Base-by-base conservation (phyloP, 2,888 invertebrate species). In the Ypsolopha sequella region DNA sequence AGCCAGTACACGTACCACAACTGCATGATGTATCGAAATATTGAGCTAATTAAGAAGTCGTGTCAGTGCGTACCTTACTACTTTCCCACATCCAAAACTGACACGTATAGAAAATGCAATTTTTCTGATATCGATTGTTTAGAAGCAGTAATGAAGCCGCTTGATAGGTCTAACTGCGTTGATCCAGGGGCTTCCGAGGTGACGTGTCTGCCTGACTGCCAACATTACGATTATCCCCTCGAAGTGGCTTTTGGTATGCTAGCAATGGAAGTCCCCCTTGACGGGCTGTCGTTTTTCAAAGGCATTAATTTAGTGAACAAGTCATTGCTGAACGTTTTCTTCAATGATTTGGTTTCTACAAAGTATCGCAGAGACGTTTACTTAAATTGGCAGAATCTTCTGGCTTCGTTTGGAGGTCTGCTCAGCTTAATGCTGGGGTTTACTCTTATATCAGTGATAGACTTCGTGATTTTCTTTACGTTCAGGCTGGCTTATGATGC, bases 351-450 rank as follows among this genome's bases (percentile, higher is more conserved):
- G 53, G 90, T 92, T 56, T 90, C 91, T 4, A 91, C 90, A 6
- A 87, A 89, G 58, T 92, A 89, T 65, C 87, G 91, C 48, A 89
- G 89, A 49, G 91, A 91, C 62, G 88, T 91, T 51, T 89, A 89
- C 68, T 89, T 91, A 59, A 91, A 89, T 63, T 93, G 92, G 92
- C 89, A 91, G 56, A 91, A 91, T 56, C 75, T 92, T 58, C 80
- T 92, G 53, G 92, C 92, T 59, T 89, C 91, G 1, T 92, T 92
- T 60, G 93, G 93, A 0, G 92, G 93, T 11, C 80, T 93, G 0
- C 72, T 92, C 1, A 91, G 92, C 39, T 73, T 93, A 7, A 91
- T 92, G 72, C 87, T 91, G 36, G 93, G 93, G 3, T 92, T 92
- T 63, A 92, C 92, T 48, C 80, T 92, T 33, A 89, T 92, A 57